A percentile compares a stretch with the other conserved stretches of the same genome.
These are phyloP conservation scores for Percopsis transmontana DNA, from an alignment of 2,113 vertebrate genomes.

Conservation along the genomic window DNA sequence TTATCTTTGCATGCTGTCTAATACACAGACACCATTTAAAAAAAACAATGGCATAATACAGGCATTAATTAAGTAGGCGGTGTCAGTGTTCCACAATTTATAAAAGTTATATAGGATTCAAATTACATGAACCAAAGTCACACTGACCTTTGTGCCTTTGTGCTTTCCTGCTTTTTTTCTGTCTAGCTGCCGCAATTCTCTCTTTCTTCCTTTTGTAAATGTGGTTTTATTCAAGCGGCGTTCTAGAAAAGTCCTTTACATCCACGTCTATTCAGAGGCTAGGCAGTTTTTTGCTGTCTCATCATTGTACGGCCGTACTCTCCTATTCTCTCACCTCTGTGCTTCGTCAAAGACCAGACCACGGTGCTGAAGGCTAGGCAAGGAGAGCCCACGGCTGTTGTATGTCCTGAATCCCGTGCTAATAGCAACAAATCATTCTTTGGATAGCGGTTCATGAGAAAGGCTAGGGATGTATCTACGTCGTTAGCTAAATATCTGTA, in stretches of 20 bases:
- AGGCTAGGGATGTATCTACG: too few species aligned
- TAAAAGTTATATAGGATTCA: neutral
- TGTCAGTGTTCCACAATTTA: neutral
- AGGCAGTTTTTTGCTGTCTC: conserved; percentile 59
- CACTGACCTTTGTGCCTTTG: conserved; percentile 23
- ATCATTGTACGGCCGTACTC: conserved; percentile 60
- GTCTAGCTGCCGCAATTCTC: conserved; percentile 26
- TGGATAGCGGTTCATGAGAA: neutral
- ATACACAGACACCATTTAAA: too few species aligned
- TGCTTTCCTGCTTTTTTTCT: neutral
- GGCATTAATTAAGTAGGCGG: neutral
- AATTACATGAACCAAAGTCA: neutral
- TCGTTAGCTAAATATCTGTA: too few species aligned
- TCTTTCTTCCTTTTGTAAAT: conserved; percentile 16
- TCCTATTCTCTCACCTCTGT: conserved; percentile 31
- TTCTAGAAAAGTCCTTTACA: conserved; percentile 54
- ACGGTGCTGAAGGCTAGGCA: conserved; percentile 16
- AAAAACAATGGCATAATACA: too few species aligned
- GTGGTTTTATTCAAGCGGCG: conserved; percentile 38
- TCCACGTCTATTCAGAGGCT: conserved; percentile 52
- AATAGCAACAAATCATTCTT: neutral
- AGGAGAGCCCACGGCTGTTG: conserved; percentile 26
- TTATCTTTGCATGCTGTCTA: too few species aligned
- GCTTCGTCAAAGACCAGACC: conserved; percentile 29
- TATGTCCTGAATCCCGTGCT: conserved; percentile 18